Conservation (phyloP, 2,888 invertebrate genomes). For the Drosophila picticornis region DNA sequence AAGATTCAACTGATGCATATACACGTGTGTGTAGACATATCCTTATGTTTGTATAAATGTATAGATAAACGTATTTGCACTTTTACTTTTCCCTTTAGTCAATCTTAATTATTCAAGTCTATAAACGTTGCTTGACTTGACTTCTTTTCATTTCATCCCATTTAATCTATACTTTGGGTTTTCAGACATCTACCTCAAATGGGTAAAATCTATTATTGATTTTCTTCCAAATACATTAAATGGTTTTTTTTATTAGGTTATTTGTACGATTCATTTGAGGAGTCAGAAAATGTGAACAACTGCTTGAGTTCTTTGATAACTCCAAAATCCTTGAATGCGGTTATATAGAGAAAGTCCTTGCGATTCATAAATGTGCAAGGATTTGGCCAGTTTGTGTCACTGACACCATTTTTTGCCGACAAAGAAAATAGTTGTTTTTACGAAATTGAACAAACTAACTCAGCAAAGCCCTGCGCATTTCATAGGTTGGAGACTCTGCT, state of each 20-base stretch:
- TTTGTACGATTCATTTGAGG: neutral
- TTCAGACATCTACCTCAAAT: neutral
- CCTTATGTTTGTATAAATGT: neutral
- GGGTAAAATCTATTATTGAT: neutral
- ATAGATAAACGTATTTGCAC: neutral
- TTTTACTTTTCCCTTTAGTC: neutral
- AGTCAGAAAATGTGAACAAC: neutral
- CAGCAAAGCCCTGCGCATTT: neutral
- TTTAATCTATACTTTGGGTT: neutral
- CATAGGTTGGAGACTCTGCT: neutral
- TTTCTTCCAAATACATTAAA: neutral
- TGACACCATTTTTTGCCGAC: neutral
- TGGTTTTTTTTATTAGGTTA: fast-evolving
- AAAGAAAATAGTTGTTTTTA: neutral
- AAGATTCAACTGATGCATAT: neutral
- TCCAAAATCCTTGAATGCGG: neutral
- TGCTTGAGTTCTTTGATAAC: neutral
- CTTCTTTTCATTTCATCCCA: neutral
- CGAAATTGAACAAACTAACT: neutral
- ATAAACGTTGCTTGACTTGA: neutral
- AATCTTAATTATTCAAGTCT: constrained; percentile 17
- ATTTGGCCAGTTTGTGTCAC: neutral
- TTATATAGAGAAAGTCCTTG: neutral
- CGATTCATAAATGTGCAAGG: neutral
- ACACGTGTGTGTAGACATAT: neutral